A percentile compares a stretch with the other conserved stretches of the same genome.
phyloP scores from a whole-genome alignment of 2,113 vertebrate species.

The Motacilla tschutschensis region DNA sequence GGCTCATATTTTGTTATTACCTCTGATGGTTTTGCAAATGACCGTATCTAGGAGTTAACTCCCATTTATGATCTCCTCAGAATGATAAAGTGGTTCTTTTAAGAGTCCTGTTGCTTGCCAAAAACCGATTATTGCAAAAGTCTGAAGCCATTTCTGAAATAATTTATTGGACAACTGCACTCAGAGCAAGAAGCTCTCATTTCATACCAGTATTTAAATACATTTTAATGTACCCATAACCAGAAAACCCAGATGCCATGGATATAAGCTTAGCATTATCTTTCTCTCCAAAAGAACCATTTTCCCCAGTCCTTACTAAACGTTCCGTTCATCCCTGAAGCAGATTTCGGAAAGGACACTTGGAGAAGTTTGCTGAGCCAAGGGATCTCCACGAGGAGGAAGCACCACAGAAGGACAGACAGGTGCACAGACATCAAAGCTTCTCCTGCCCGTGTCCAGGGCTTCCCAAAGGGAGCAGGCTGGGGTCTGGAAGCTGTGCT shows the following conservation, averaged over 20 bases:
- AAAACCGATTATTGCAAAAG: slow-evolving; percentile 31
- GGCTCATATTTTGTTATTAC: slow-evolving; percentile 29
- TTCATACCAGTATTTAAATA: slow-evolving; percentile 58
- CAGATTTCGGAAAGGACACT: neutral
- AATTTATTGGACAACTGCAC: slow-evolving; percentile 24
- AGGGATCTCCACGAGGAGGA: neutral
- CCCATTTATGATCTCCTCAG: slow-evolving; percentile 49
- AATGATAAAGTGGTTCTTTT: slow-evolving; percentile 50
- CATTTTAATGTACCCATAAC: neutral
- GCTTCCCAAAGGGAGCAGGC: neutral
- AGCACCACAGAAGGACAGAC: neutral
- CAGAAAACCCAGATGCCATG: neutral
- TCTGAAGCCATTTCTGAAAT: slow-evolving; percentile 32
- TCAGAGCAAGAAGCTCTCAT: slow-evolving; percentile 26
- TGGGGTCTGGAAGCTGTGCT: neutral
- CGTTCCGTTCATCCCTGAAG: accelerated
- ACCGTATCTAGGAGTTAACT: neutral
- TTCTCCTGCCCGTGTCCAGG: neutral
- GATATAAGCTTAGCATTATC: neutral
- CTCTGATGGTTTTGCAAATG: slow-evolving; percentile 4
- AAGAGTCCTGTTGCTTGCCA: slow-evolving; percentile 45
- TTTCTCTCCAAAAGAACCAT: neutral
- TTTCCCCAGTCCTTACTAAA: neutral
- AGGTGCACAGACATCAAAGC: neutral
- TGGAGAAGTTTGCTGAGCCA: neutral